phyloP scores from a whole-genome alignment of 1,140 invertebrate genomes.

The Sycophaga agraensis region DNA sequence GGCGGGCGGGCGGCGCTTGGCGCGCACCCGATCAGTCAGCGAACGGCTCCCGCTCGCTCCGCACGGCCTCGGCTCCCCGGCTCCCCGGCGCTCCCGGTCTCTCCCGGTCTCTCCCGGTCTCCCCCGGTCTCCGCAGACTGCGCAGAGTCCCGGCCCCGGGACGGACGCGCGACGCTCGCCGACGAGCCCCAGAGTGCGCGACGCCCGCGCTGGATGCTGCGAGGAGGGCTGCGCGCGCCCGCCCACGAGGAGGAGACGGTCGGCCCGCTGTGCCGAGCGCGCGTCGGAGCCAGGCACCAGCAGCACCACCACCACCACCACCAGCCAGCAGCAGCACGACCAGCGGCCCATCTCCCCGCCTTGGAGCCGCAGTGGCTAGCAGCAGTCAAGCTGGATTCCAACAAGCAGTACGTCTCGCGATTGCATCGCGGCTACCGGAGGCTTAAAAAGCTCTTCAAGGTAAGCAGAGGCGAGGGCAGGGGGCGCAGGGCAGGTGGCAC shows the following conservation, averaged over 20 bases:
- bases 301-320: too few relatives aligned
- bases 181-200: neutral
- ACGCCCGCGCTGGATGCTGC: too few relatives aligned
- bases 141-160: neutral
- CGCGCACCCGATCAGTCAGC: slow-evolving; percentile 48
- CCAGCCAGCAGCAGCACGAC: neutral
- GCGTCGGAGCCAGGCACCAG: neutral
- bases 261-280: neutral
- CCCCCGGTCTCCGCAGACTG: neutral
- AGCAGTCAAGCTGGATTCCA: slow-evolving; percentile 59
- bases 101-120: neutral
- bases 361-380: slow-evolving; percentile 8
- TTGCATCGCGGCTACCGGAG: slow-evolving; percentile 58
- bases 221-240: neutral
- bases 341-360: neutral
- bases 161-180: neutral
- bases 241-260: too few relatives aligned
- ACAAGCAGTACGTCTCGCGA: slow-evolving; percentile 58
- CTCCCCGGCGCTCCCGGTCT: too few relatives aligned
- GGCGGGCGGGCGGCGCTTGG: slow-evolving; percentile 32
- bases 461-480: slow-evolving; percentile 42
- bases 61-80: too few relatives aligned
- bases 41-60: slow-evolving; percentile 47
- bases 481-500: too few relatives aligned
- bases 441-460: slow-evolving; percentile 58